Evolutionary conservation across 64 coral and sea anemone genomes (phyloP).

Genomic region (Astreopora myriophthalma): DNA sequence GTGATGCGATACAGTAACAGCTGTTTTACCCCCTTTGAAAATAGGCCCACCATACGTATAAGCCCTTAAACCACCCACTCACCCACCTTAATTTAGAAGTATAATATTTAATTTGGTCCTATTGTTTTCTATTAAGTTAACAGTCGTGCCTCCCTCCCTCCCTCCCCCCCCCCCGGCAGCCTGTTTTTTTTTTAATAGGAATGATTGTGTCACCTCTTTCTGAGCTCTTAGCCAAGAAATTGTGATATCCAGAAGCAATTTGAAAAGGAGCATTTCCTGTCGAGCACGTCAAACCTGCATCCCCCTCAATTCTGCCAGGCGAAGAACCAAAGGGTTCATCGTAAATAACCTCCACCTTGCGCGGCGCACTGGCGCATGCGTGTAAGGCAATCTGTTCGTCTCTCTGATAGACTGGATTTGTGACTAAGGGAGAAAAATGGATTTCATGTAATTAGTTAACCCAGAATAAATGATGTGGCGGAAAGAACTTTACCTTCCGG

Average conservation of each 20-base stretch:
- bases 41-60: too few relatives aligned
- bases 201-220: not conserved
- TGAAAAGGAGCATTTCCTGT: not conserved
- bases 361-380: not conserved
- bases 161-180: too few relatives aligned
- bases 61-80: too few relatives aligned
- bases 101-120: too few relatives aligned
- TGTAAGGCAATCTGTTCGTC: not conserved
- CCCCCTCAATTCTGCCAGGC: not conserved
- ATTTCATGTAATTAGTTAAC: not conserved
- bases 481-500: not conserved
- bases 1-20: too few relatives aligned
- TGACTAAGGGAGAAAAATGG: not conserved
- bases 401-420: conserved; percentile 22
- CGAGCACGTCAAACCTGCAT: not conserved
- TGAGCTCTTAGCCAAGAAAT: not conserved
- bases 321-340: not conserved
- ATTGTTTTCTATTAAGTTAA: too few relatives aligned
- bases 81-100: too few relatives aligned
- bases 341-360: not conserved
- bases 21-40: too few relatives aligned
- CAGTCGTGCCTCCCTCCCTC: too few relatives aligned
- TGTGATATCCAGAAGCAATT: not conserved
- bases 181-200: too few relatives aligned
- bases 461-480: not conserved